These are phyloP conservation scores for Oryctolagus cuniculus DNA, from an alignment of 2,113 vertebrate genomes.

Conservation along the genomic window DNA sequence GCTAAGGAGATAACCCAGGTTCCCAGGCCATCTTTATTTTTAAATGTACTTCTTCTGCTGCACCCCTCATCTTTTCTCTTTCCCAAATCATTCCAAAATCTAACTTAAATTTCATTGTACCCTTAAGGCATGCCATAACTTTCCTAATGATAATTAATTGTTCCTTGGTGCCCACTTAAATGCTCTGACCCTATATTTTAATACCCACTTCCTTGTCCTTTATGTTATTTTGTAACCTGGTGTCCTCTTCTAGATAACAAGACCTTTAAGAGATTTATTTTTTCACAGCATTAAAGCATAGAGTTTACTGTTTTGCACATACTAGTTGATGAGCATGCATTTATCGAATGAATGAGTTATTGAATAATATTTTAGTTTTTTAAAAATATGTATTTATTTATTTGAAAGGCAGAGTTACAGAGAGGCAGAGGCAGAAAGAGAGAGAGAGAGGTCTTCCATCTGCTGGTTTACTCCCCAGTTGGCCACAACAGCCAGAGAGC, in stretches of 20 bases:
- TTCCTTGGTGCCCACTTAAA: not conserved
- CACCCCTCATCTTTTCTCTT: not conserved
- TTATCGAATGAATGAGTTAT: slow-evolving; percentile 14
- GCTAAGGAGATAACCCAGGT: not conserved
- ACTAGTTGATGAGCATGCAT: not conserved
- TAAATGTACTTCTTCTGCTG: not conserved
- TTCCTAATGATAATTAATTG: slow-evolving; percentile 37
- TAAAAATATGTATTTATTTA: no score
- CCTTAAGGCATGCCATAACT: not conserved
- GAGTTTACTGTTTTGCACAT: slow-evolving; percentile 24
- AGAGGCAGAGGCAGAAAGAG: no score
- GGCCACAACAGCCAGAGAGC: no score
- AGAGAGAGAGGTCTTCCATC: no score
- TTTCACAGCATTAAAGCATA: not conserved
- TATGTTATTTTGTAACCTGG: not conserved
- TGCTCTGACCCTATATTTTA: not conserved
- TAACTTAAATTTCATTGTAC: not conserved
- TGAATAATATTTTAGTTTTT: not conserved
- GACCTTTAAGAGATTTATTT: not conserved
- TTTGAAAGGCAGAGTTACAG: no score
- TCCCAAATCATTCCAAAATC: slow-evolving; percentile 14
- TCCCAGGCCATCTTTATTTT: not conserved
- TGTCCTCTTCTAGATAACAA: not conserved
- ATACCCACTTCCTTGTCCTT: not conserved
- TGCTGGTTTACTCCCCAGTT: no score